Evolutionary conservation across 2,113 vertebrate genomes (phyloP).

Genomic region (Struthidea cinerea): DNA sequence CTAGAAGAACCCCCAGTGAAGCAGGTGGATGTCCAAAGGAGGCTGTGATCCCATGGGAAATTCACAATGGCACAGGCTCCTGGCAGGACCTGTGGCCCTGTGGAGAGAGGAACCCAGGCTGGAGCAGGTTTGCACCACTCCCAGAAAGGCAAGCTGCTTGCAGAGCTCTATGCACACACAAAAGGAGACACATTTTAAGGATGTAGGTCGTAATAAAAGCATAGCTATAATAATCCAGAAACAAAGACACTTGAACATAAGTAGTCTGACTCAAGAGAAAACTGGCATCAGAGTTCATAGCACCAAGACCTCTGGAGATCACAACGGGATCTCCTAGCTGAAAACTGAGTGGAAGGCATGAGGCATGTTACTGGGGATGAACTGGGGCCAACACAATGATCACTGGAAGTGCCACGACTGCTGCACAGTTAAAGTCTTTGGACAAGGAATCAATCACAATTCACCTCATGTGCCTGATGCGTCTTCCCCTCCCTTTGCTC

Average conservation of each 20-base stretch:
- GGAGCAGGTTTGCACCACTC: background rate
- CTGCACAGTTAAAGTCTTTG: background rate
- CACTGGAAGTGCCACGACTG: background rate
- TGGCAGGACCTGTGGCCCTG: background rate
- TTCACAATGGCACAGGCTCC: background rate
- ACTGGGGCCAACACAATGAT: background rate
- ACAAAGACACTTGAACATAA: background rate
- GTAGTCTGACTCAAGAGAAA: background rate
- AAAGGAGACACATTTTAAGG: background rate
- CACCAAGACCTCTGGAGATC: background rate
- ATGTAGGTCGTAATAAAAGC: background rate
- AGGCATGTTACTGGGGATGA: background rate
- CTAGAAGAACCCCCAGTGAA: background rate
- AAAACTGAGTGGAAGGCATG: background rate
- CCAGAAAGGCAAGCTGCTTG: background rate
- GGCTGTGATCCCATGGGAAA: background rate
- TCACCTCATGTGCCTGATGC: background rate
- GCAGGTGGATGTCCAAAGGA: background rate
- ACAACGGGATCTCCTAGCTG: background rate
- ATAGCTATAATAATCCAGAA: background rate
- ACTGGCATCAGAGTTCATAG: background rate
- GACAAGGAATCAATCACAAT: background rate
- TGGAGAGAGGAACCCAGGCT: background rate
- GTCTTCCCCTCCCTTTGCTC: background rate
- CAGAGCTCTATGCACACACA: background rate